Base-by-base conservation (phyloP, 1,140 invertebrate species). In the Diorhabda carinulata region DNA sequence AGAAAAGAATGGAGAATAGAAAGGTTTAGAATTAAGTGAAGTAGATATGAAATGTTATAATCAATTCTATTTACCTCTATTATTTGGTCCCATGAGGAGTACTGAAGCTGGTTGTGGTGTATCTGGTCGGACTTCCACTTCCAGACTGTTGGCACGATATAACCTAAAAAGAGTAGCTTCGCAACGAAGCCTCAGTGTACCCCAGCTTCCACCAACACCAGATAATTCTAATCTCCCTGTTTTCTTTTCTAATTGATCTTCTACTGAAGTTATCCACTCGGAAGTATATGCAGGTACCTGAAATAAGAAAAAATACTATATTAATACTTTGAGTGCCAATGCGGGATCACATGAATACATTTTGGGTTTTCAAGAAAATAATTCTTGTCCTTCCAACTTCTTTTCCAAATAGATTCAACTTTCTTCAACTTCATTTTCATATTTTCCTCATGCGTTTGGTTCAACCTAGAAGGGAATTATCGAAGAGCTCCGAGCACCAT, bases 241-340 rank as follows among this genome's bases (percentile, higher is more conserved):
- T 41, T 77, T 77, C 59, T 76, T 74, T 64, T 80, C 78, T 68
- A 79, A 67, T 64, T 74, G 69, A 62, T 79, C 76, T 42, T 61
- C 68, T 42, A 73, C 73, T 43, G 60, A 66, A 52, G 69, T 77
- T 8, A 75, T 72, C 64, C 74, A 74, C 61, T 77, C 75, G 3
- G 78, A 78, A n/a, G 79, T 80, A 43, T 79, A 79, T 41, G 78
- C 79, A 10, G 79, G 79, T 41, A 80, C 79, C 79, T 80, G 68
- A 57, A 74, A 75, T 8, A 61, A 64, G 56, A 40, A 7, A 52
- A 4, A 52, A 52, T 52, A 52, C 8, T 6, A 52, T 6, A 52
- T 52, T 9, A 8, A 52, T 52, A 52, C 2, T 52, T 52, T 4
- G 3, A 52, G 6, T 52, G 47, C n/a, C 25, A 25, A 25, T 25